Conservation (phyloP, 1,140 invertebrate genomes). For the Myzus persicae region DNA sequence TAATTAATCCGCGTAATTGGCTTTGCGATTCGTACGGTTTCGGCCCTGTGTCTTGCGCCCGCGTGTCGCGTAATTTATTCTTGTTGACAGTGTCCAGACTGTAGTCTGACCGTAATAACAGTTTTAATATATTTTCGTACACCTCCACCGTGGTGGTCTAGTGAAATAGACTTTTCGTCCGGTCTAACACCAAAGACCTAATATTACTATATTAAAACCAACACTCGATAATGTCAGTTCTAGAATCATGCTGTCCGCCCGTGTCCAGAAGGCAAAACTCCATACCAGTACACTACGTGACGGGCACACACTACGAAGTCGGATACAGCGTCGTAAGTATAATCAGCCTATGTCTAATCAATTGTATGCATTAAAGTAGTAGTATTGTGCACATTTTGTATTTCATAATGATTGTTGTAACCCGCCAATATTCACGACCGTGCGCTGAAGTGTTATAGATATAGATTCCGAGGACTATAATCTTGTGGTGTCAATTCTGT, state of each 20-base stretch:
- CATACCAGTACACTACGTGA: conserved; percentile 78
- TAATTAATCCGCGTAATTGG: conserved; percentile 24
- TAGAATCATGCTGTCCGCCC: neutral
- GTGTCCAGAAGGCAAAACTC: conserved; percentile 59
- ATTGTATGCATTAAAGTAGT: too few species aligned
- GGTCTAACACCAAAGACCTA: neutral
- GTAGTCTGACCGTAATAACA: neutral
- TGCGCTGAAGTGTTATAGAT: neutral
- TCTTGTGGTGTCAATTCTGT: too few species aligned
- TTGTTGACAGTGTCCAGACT: neutral
- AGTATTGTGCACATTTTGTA: neutral
- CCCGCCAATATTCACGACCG: neutral
- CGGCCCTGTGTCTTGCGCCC: neutral
- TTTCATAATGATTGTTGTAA: neutral
- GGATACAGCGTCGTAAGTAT: conserved; percentile 83
- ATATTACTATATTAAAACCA: neutral
- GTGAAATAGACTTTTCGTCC: neutral
- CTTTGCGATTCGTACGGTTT: conserved; percentile 10
- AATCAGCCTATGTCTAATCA: neutral
- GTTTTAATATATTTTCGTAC: neutral
- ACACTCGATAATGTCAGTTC: conserved; percentile 10
- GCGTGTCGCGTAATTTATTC: neutral
- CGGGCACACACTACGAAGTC: conserved; percentile 83
- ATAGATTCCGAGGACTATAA: neutral
- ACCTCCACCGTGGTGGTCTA: neutral